Evolutionary conservation across 2,113 vertebrate species (phyloP).

Genomic region (Ia io): DNA sequence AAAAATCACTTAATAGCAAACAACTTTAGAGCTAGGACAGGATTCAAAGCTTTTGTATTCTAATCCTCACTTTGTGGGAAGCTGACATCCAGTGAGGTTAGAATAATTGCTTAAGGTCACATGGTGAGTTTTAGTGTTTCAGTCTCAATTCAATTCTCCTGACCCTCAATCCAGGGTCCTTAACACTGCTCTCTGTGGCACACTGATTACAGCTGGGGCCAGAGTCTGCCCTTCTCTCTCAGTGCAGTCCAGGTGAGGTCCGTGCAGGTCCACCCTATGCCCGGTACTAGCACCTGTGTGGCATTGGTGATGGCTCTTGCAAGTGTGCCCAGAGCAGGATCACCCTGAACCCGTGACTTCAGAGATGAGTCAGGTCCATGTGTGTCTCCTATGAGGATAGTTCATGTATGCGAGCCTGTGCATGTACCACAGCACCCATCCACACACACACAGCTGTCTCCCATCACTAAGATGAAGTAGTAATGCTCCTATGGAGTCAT

Average conservation of each 20-base stretch:
- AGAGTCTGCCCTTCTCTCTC: background rate
- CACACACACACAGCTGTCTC: background rate
- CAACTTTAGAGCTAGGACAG: background rate
- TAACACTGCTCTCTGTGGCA: background rate
- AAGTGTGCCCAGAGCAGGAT: background rate
- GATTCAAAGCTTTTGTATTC: background rate
- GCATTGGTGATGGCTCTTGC: background rate
- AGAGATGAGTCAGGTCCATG: background rate
- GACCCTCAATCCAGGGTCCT: background rate
- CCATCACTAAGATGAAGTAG: background rate
- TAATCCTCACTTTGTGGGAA: background rate
- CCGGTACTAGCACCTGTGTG: background rate
- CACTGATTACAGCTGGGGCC: background rate
- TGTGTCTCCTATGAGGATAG: background rate
- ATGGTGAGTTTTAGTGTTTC: background rate
- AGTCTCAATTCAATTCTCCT: background rate
- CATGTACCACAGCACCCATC: too few relatives aligned
- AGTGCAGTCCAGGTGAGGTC: background rate
- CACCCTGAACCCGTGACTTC: background rate
- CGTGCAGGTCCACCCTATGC: background rate
- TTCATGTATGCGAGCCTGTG: background rate
- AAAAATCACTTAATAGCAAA: conserved; percentile 8
- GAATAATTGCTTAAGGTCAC: background rate
- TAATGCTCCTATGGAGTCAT: background rate
- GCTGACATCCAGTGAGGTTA: background rate